These are phyloP conservation scores for Tortrix viridana DNA, from an alignment of 2,888 invertebrate species.

Conservation along the genomic window DNA sequence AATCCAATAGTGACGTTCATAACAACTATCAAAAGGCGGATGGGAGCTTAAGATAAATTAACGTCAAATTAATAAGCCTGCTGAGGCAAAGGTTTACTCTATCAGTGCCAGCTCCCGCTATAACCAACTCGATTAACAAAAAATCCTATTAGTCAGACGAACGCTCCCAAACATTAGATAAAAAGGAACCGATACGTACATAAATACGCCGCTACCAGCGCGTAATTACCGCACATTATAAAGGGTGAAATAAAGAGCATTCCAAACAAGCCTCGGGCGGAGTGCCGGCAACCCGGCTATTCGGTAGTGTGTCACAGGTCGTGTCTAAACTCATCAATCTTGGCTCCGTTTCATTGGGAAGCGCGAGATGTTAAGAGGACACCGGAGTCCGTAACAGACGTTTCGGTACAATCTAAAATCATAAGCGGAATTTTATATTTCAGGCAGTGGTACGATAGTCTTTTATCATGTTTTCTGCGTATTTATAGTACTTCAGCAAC, in stretches of 20 bases:
- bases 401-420: too few species aligned
- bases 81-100: slow-evolving; percentile 34
- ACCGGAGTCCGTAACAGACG: too few species aligned
- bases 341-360: slow-evolving; percentile 74
- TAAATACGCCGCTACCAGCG: slow-evolving; percentile 65
- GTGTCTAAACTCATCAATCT: slow-evolving; percentile 82
- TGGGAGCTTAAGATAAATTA: slow-evolving; percentile 64
- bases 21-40: slow-evolving; percentile 48
- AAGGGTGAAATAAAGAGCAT: slow-evolving; percentile 77
- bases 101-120: slow-evolving; percentile 36
- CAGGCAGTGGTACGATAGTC: too few species aligned
- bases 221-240: slow-evolving; percentile 73
- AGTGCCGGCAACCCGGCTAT: slow-evolving; percentile 52
- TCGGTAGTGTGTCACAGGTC: slow-evolving; percentile 84
- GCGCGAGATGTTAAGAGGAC: slow-evolving; percentile 30
- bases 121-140: slow-evolving; percentile 60
- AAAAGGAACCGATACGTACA: slow-evolving; percentile 62
- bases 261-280: slow-evolving; percentile 54
- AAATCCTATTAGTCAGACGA: slow-evolving; percentile 75
- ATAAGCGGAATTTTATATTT: too few species aligned
- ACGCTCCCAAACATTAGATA: slow-evolving; percentile 68
- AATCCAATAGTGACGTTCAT: slow-evolving; percentile 25
- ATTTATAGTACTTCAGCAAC: too few species aligned
- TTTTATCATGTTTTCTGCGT: too few species aligned
- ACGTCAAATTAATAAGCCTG: slow-evolving; percentile 70